Conservation (phyloP, 2,113 vertebrate genomes). For the Mormyrus iriodes region DNA sequence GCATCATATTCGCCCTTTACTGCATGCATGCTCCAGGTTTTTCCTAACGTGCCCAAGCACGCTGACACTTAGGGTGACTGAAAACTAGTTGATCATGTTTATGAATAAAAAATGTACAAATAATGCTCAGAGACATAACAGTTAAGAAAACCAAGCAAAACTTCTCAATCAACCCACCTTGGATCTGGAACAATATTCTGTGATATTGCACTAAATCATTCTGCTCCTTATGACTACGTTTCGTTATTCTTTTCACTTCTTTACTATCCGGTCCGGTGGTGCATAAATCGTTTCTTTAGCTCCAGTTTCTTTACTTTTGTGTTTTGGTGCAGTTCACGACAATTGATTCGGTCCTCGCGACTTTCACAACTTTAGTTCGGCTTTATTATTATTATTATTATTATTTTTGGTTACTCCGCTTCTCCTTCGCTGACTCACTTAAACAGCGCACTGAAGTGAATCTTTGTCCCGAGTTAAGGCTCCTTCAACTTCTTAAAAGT, state of each 20-base stretch:
- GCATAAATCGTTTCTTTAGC: constrained; percentile 17
- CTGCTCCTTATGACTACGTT: constrained; percentile 29
- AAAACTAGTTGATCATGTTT: constrained; percentile 18
- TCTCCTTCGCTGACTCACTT: not conserved
- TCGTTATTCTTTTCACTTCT: not conserved
- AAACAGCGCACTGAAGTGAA: not conserved
- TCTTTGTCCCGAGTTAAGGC: constrained; percentile 4
- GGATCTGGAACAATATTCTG: constrained; percentile 36
- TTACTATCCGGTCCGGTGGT: constrained; percentile 13
- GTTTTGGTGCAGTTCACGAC: not conserved
- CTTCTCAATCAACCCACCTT: constrained; percentile 45
- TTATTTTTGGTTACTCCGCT: not conserved
- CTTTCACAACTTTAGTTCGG: constrained; percentile 9
- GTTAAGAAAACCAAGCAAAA: constrained; percentile 13
- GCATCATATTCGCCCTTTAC: constrained; percentile 33
- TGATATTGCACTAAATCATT: constrained; percentile 52
- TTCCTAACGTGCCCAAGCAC: constrained; percentile 50
- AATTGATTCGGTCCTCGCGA: not conserved
- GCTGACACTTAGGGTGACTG: constrained; percentile 31
- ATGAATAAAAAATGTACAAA: not conserved
- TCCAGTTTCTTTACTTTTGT: not conserved
- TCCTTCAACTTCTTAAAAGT: constrained; percentile 1
- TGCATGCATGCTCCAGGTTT: constrained; percentile 40
- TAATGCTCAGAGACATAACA: not conserved
- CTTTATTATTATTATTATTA: not conserved